Evolutionary conservation across 2,888 invertebrate genomes (phyloP).

Genomic region (Latrodectus elegans): DNA sequence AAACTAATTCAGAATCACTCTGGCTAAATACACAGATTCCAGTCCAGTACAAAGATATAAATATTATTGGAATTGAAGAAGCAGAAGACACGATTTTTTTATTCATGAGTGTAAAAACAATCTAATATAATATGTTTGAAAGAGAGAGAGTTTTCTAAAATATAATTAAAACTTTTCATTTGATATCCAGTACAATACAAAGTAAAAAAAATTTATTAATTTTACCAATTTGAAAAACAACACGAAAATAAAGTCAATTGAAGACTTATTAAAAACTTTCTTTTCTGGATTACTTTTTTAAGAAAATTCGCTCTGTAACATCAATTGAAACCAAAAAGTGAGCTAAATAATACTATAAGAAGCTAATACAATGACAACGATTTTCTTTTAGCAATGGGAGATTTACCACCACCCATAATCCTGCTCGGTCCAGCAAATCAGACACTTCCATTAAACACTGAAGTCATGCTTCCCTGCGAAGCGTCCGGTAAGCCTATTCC

Average conservation of each 20-base stretch:
- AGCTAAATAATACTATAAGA: too few species aligned
- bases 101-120: too few species aligned
- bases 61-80: too few species aligned
- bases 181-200: too few species aligned
- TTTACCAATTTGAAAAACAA: not conserved
- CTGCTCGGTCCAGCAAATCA: constrained; percentile 90
- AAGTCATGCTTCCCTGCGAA: constrained; percentile 86
- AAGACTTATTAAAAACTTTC: not conserved
- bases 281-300: not conserved
- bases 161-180: too few species aligned
- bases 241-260: not conserved
- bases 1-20: too few species aligned
- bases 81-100: too few species aligned
- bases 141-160: too few species aligned
- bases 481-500: constrained; percentile 84
- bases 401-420: constrained; percentile 89
- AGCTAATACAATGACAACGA: not conserved
- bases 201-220: not conserved
- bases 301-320: not conserved
- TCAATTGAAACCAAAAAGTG: not conserved
- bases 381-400: constrained; percentile 61
- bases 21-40: too few species aligned
- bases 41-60: too few species aligned
- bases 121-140: too few species aligned
- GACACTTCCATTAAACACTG: constrained; percentile 85